phyloP scores from a whole-genome alignment of 2,113 vertebrate species.

The Oxygymnocypris stewartii region DNA sequence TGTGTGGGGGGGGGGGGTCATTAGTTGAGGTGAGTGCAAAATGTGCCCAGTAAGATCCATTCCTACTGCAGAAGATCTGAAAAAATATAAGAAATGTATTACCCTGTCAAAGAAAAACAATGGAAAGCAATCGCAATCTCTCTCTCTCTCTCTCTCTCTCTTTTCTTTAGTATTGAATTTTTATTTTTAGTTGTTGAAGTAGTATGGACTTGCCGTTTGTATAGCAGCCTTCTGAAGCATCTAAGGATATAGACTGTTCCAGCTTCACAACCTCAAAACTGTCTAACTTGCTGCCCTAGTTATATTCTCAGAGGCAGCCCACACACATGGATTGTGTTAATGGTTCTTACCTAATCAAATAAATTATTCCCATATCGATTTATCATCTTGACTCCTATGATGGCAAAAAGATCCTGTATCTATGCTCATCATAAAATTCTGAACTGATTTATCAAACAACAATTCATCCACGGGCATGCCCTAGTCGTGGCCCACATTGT shows the following conservation, averaged over 20 bases:
- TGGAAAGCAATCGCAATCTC: not conserved
- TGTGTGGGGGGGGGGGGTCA: not conserved
- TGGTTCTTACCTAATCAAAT: not conserved
- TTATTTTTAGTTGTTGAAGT: slow-evolving; percentile 1
- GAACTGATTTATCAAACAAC: slow-evolving; percentile 1
- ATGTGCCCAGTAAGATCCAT: not conserved
- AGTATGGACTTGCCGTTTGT: not conserved
- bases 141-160: no score
- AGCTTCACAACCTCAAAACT: slow-evolving; percentile 4
- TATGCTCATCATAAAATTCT: not conserved
- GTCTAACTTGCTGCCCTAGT: slow-evolving; percentile 16
- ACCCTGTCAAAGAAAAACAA: slow-evolving; percentile 15
- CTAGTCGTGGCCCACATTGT: not conserved
- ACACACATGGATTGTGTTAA: not conserved
- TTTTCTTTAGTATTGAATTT: not conserved
- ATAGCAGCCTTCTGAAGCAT: not conserved
- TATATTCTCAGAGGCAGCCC: not conserved
- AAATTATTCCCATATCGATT: not conserved
- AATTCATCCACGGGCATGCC: not conserved
- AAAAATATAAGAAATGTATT: slow-evolving; percentile 4
- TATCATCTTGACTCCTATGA: not conserved
- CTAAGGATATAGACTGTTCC: not conserved
- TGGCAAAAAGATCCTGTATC: not conserved
- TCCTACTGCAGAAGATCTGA: not conserved
- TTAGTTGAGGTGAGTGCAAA: not conserved